Evolutionary conservation across 2,888 invertebrate genomes (phyloP).

Genomic region (Stictocephala bisonia): DNA sequence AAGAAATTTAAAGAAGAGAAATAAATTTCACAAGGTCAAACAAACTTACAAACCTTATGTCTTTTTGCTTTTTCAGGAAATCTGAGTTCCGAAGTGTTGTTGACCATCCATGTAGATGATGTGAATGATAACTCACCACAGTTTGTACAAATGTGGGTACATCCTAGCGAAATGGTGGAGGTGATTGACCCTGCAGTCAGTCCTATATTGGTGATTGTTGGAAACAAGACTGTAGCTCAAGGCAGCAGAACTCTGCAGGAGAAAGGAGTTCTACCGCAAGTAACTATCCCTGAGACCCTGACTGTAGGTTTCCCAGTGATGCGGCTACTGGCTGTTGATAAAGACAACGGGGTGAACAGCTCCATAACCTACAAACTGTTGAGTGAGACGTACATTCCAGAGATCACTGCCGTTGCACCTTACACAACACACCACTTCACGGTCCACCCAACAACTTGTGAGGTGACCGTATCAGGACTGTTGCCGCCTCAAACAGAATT

Average conservation of each 20-base stretch:
- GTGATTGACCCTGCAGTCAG: constrained; percentile 51
- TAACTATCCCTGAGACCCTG: constrained; percentile 79
- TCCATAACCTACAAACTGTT: constrained; percentile 77
- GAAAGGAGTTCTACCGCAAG: constrained; percentile 69
- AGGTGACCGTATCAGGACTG: constrained; percentile 76
- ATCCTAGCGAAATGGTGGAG: constrained; percentile 73
- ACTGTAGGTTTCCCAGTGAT: constrained; percentile 76
- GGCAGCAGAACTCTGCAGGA: constrained; percentile 40
- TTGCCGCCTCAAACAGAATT: constrained; percentile 82
- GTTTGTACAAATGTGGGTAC: constrained; percentile 77
- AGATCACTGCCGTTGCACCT: constrained; percentile 64
- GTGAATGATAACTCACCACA: constrained; percentile 84
- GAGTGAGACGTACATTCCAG: constrained; percentile 75
- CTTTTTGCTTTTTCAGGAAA: constrained; percentile 74
- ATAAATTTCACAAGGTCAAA: no score
- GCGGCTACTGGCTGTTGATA: constrained; percentile 77
- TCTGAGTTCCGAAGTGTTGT: constrained; percentile 76
- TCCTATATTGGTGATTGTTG: constrained; percentile 51
- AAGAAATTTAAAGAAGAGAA: no score
- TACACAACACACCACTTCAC: constrained; percentile 76
- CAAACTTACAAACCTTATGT: no score
- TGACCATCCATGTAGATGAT: constrained; percentile 79
- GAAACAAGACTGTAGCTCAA: constrained; percentile 54
- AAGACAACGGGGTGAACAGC: constrained; percentile 77
- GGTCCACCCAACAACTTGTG: constrained; percentile 80